Conservation (phyloP, 2,113 vertebrate species). For the Tenrec ecaudatus region DNA sequence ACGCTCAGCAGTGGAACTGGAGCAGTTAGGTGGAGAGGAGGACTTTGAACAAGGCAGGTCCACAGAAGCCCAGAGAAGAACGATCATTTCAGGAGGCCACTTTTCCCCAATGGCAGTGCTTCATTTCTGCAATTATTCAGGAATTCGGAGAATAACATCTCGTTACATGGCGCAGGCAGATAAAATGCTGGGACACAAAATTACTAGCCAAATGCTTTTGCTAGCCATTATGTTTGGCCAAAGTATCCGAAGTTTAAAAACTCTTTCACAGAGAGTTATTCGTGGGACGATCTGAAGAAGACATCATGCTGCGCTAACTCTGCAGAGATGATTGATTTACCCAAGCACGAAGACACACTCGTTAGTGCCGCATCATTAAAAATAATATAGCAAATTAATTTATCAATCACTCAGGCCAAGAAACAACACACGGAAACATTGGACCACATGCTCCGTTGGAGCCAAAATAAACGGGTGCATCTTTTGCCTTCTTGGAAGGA, state of each 20-base stretch:
- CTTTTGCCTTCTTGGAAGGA: constrained; percentile 32
- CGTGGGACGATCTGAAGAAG: not conserved
- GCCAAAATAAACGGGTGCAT: not conserved
- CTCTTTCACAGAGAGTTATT: not conserved
- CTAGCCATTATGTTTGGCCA: not conserved
- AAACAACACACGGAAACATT: not conserved
- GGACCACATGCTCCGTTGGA: not conserved
- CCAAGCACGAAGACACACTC: constrained; percentile 34
- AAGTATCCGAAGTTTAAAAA: constrained; percentile 3
- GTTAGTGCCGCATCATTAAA: constrained; percentile 35
- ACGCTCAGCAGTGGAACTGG: not conserved
- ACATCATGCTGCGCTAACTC: constrained; percentile 32
- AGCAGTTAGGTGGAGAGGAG: not conserved
- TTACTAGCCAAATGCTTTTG: not conserved
- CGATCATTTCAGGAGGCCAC: not conserved
- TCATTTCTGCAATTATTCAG: not conserved
- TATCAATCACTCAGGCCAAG: constrained; percentile 8
- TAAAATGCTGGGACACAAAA: not conserved
- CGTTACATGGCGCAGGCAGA: not conserved
- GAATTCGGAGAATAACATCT: not conserved
- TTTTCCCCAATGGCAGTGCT: not conserved
- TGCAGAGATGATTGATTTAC: not conserved
- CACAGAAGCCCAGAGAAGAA: not conserved
- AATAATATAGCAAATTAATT: constrained; percentile 57
- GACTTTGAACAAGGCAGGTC: not conserved